Base-by-base conservation (phyloP, 64 coral and sea anemone species). In the Platygyra sinensis region DNA sequence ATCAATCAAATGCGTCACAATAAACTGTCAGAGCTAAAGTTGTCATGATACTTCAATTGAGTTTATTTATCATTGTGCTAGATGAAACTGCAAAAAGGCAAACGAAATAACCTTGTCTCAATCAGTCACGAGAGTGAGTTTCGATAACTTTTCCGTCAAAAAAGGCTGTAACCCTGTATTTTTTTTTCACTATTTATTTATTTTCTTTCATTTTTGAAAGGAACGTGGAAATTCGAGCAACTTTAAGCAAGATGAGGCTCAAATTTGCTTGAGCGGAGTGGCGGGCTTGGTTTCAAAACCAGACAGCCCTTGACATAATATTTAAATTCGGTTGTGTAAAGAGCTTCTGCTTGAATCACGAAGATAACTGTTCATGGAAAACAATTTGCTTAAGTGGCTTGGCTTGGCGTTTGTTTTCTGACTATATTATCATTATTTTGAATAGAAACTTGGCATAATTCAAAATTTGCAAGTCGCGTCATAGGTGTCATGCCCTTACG, bases 401-500 rank as follows among this genome's bases (percentile, higher is more conserved):
- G 36, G 38, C 74, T 8, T 42, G 74, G 74, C 31, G 74, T 49
- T 33, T 76, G 74, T 49, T 76, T 76, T n/a, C n/a, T 76, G 8
- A 42, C 46, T 76, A 46, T 76, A 76, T n/a, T n/a, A 76, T 76
- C 38, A 76, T 31, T 46, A 10, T 46, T 33, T 76, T 63, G 8
- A 9, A 72, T 72, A n/a, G n/a, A n/a, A n/a, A n/a, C n/a, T n/a
- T n/a, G n/a, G n/a, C n/a, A n/a, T n/a, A n/a, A n/a, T n/a, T 29
- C 69, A 72, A 72, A 29, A 63, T 63, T 72, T 2, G 69, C 69
- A 72, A 72, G 46, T 76, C 46, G 74, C 10, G 74, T 76, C 74
- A 49, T 76, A 76, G 74, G 74, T 76, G 74, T n/a, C 74, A 76
- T 76, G 31, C 74, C 74, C 74, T 76, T 76, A 46, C 30, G 36